Evolutionary conservation across 1,140 invertebrate genomes (phyloP).

Genomic region (Schmidtea mediterranea): DNA sequence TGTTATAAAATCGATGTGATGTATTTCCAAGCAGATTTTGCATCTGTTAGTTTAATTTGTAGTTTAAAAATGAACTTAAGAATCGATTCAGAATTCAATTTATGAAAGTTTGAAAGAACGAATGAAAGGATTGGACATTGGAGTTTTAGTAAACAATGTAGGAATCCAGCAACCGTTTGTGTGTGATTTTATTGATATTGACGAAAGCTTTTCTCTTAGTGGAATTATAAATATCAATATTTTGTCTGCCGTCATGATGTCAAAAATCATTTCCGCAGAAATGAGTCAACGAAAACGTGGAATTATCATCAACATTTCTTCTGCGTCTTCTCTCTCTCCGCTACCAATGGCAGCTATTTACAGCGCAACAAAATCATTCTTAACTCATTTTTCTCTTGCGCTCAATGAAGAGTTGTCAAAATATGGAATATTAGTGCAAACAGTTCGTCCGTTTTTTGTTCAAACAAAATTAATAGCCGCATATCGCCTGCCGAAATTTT

Average conservation of each 20-base stretch:
- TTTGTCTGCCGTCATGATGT: slow-evolving; percentile 13
- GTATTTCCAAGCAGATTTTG: not conserved
- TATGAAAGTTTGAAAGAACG: slow-evolving; percentile 36
- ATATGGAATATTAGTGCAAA: not conserved
- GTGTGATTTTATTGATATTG: not conserved
- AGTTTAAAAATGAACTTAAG: not conserved
- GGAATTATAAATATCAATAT: not conserved
- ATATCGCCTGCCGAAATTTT: not conserved
- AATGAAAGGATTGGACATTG: slow-evolving; percentile 33
- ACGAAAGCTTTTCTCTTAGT: not conserved
- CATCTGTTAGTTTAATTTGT: not conserved
- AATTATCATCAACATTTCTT: slow-evolving; percentile 69
- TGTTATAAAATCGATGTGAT: slow-evolving; percentile 1
- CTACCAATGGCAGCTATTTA: slow-evolving; percentile 59
- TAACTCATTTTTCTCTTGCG: slow-evolving; percentile 27
- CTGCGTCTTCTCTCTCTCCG: slow-evolving; percentile 45
- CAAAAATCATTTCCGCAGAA: slow-evolving; percentile 48
- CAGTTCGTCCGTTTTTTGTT: slow-evolving; percentile 1
- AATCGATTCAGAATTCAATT: not conserved
- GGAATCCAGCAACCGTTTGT: slow-evolving; percentile 45
- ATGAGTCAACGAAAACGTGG: slow-evolving; percentile 60
- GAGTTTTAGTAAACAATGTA: slow-evolving; percentile 54
- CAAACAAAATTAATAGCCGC: not conserved
- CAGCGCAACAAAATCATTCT: slow-evolving; percentile 59
- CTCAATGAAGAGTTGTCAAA: not conserved